Evolutionary conservation across 1,140 invertebrate species (phyloP).

Genomic region (Achroia grisella): DNA sequence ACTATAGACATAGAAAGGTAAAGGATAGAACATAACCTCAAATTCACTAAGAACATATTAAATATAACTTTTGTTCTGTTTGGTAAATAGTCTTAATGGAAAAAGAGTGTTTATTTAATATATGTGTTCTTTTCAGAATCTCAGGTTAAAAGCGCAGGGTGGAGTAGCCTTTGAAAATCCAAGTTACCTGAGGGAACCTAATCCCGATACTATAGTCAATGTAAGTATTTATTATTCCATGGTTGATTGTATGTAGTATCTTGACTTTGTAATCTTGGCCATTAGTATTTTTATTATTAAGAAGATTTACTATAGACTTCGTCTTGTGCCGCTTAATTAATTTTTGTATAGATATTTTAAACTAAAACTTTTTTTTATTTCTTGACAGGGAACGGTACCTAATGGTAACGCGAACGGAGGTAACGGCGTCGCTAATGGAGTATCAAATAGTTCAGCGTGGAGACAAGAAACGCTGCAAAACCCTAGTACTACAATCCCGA

Average conservation of each 20-base stretch:
- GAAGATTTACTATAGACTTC: too few species aligned
- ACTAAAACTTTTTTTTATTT: too few species aligned
- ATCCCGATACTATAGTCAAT: slow-evolving; percentile 80
- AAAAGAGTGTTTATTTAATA: too few species aligned
- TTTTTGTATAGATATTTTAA: too few species aligned
- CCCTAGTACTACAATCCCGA: slow-evolving; percentile 32
- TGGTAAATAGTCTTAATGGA: too few species aligned
- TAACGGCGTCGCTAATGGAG: slow-evolving; percentile 38
- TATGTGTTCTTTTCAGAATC: slow-evolving; percentile 39
- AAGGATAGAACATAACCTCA: too few species aligned
- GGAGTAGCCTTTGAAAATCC: slow-evolving; percentile 91
- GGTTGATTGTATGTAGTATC: neutral
- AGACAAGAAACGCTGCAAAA: slow-evolving; percentile 74
- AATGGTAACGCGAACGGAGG: slow-evolving; percentile 44
- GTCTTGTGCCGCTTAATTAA: too few species aligned
- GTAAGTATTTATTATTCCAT: slow-evolving; percentile 61
- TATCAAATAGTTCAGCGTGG: slow-evolving; percentile 67
- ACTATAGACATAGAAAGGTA: slow-evolving; percentile 78
- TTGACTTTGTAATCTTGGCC: neutral
- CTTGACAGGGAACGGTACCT: slow-evolving; percentile 35
- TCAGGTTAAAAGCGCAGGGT: slow-evolving; percentile 74
- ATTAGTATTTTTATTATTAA: too few species aligned
- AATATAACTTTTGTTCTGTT: too few species aligned
- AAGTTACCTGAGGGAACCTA: slow-evolving; percentile 85
- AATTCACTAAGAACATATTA: too few species aligned